A percentile compares a stretch with the other conserved stretches of the same genome.
Conservation (phyloP, 2,888 invertebrate species). For the Itoplectis maculator region DNA sequence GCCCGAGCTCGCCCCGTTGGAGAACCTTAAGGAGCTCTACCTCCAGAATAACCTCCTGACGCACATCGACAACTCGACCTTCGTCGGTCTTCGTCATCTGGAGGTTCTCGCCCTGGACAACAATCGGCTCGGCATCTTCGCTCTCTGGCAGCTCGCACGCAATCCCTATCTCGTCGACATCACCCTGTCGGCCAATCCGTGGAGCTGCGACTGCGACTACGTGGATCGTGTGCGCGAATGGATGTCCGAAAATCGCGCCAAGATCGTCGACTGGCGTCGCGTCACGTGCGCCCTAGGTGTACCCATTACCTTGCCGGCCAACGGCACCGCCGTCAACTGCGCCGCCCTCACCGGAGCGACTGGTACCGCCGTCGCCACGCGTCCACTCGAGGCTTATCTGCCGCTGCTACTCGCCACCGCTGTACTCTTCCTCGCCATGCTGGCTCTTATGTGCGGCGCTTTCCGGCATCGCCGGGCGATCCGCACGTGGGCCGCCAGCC, state of each 20-base stretch:
- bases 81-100: conserved; percentile 91
- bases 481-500: conserved; percentile 94
- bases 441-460: conserved; percentile 91
- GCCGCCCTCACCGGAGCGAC: conserved; percentile 90
- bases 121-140: conserved; percentile 92
- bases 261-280: conserved; percentile 91
- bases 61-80: conserved; percentile 94
- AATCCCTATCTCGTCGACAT: conserved; percentile 96
- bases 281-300: conserved; percentile 91
- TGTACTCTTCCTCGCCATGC: conserved; percentile 91
- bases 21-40: conserved; percentile 93
- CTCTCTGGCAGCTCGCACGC: conserved; percentile 93
- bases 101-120: conserved; percentile 94
- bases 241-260: conserved; percentile 91
- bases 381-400: conserved; percentile 93
- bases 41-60: conserved; percentile 94
- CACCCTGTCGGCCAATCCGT: conserved; percentile 93
- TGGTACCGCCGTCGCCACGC: conserved; percentile 90
- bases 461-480: conserved; percentile 93
- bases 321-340: conserved; percentile 92
- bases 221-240: conserved; percentile 92
- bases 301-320: conserved; percentile 89
- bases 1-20: conserved; percentile 92
- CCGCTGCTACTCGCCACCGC: conserved; percentile 92
- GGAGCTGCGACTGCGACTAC: conserved; percentile 96